phyloP scores from a whole-genome alignment of 2,113 vertebrate genomes.

The Syngnathus scovelli region DNA sequence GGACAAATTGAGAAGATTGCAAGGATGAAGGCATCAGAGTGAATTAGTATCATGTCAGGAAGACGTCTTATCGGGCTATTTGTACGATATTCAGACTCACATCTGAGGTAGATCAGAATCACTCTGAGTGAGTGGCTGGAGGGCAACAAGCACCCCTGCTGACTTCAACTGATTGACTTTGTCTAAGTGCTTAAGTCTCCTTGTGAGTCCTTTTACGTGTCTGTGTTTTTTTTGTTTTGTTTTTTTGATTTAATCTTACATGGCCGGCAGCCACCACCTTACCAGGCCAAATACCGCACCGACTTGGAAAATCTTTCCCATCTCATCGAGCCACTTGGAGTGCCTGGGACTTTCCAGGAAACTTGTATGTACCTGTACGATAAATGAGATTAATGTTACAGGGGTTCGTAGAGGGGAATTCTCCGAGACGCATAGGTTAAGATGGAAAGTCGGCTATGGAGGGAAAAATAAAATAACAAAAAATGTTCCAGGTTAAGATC shows the following conservation, averaged over 20 bases:
- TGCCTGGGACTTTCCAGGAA: constrained; percentile 22
- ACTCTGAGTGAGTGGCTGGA: constrained; percentile 14
- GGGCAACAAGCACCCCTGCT: constrained; percentile 24
- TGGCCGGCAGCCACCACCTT: constrained; percentile 16
- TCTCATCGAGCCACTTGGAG: constrained; percentile 13
- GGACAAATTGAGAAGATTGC: constrained; percentile 69
- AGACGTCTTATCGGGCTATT: constrained; percentile 48
- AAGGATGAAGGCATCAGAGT: constrained; percentile 60
- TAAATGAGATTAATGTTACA: background rate
- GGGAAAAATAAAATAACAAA: background rate
- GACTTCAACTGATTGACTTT: constrained; percentile 43
- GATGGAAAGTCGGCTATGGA: background rate
- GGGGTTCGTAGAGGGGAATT: constrained; percentile 4
- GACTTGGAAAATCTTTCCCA: constrained; percentile 26
- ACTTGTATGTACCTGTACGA: background rate
- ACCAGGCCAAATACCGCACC: constrained; percentile 21
- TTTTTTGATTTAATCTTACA: constrained; percentile 12
- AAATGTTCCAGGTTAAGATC: background rate
- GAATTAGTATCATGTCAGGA: constrained; percentile 55
- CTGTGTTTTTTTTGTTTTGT: background rate
- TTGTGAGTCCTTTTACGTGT: constrained; percentile 16
- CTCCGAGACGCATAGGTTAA: background rate
- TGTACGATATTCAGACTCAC: constrained; percentile 58
- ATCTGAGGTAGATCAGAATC: background rate
- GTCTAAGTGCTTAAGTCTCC: constrained; percentile 19